Base-by-base conservation (phyloP, 2,113 vertebrate species). In the Ceyx margarethae region DNA sequence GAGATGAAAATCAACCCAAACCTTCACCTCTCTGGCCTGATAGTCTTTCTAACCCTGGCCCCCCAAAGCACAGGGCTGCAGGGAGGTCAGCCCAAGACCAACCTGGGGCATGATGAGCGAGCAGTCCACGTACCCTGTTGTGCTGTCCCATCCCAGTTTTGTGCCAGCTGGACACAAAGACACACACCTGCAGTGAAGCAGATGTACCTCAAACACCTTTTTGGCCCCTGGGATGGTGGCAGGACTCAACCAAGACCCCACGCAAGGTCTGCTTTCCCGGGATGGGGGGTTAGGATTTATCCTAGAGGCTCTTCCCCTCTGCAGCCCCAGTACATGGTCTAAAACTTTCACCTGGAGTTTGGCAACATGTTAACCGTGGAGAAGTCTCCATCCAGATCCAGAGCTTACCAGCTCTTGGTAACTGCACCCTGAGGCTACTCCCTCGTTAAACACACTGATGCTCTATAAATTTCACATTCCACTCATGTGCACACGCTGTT, bases 381-480 rank as follows among this genome's bases (percentile, higher is more conserved):
- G 78, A 83, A 61, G 73, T 21, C 92, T 69, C 91, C 89, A 81
- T 87, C 73, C 80, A 68, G 82, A 93, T 72, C 93, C 92, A 87
- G 95, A 94, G 72, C 74, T 85, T 17, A 65, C 81, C 92, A 90
- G 94, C 76, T 35, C 68, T 58, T 16, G 8, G 54, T 81, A 69
- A 92, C n/a, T 64, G 91, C 79, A 78, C 95, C 96, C 88, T 1
- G 53, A 68, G 93, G 96, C 94, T 90, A 95, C 80, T 77, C 42
- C 75, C 96, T 97, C 33, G 6, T 95, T 95, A 96, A 96, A 93
- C 80, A 91, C 12, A 5, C 66, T 15, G 79, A 82, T 85, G 94
- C 84, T 68, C 90, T 71, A 93, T 95, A 95, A 96, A 96, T 88
- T 96, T 73, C 94, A 95, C 96, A 92, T 96, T 96, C 94, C 91